phyloP scores from a whole-genome alignment of 2,797 vertebrate species.

The Trichosurus vulpecula region DNA sequence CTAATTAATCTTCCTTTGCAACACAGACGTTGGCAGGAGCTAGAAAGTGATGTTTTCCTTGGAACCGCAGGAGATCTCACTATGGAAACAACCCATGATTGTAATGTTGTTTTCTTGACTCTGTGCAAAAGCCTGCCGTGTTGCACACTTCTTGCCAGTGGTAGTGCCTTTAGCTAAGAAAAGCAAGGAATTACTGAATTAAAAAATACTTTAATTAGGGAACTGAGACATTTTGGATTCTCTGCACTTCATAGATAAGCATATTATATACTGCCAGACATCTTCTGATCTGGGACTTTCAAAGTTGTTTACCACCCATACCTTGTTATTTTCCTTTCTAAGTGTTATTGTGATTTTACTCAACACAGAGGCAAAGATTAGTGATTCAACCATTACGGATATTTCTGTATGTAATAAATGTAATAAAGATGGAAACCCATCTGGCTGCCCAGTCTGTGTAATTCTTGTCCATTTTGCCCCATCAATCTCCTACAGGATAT shows the following conservation, averaged over 20 bases:
- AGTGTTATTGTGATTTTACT: neutral
- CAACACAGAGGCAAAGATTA: neutral
- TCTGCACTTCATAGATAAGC: constrained; percentile 56
- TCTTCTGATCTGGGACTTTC: constrained; percentile 45
- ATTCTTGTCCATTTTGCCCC: neutral
- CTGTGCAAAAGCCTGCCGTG: constrained; percentile 55
- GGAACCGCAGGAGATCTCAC: constrained; percentile 68
- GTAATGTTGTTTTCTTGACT: constrained; percentile 73
- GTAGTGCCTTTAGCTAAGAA: constrained; percentile 48
- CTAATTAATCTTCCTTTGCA: constrained; percentile 79
- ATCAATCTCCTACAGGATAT: neutral
- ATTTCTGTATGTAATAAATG: neutral
- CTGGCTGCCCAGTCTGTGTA: neutral
- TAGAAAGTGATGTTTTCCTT: constrained; percentile 68
- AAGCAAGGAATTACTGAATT: constrained; percentile 64
- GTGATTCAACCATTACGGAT: neutral
- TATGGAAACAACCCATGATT: constrained; percentile 75
- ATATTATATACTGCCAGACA: constrained; percentile 36
- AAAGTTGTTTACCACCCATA: constrained; percentile 43
- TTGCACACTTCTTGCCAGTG: constrained; percentile 62
- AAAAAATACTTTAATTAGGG: constrained; percentile 72
- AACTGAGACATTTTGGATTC: constrained; percentile 62
- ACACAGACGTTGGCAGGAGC: constrained; percentile 51
- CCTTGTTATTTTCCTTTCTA: constrained; percentile 40
- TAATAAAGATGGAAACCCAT: neutral